phyloP scores from a whole-genome alignment of 2,888 invertebrate genomes.

The Cistogaster globosa region DNA sequence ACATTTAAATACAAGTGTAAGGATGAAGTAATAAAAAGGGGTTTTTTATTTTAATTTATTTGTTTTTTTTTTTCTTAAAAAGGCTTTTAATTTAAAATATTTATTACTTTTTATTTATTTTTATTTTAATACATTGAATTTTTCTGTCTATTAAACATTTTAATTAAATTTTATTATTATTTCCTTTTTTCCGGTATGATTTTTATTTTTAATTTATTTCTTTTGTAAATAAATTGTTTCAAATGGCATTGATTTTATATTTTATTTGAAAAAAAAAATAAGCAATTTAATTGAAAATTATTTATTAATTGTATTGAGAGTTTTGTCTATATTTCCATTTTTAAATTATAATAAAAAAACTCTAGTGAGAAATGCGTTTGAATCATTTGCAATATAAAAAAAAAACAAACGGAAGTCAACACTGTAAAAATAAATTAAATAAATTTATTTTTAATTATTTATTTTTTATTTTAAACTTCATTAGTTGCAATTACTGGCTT shows the following conservation, averaged over 20 bases:
- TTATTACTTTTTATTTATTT: too few relatives aligned
- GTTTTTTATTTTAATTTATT: too few relatives aligned
- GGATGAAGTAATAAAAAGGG: neutral
- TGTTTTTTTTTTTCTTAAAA: too few relatives aligned
- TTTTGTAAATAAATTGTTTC: neutral
- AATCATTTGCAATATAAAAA: neutral
- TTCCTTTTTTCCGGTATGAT: neutral
- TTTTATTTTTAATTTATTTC: slow-evolving; percentile 9
- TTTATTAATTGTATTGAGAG: slow-evolving; percentile 36
- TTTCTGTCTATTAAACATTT: neutral
- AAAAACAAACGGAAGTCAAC: slow-evolving; percentile 33
- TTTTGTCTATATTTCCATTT: neutral
- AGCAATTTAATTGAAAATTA: slow-evolving; percentile 52
- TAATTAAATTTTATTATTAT: neutral
- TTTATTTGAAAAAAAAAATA: neutral
- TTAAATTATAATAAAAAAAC: neutral
- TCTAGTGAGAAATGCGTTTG: neutral
- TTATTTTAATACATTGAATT: neutral
- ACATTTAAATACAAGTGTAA: neutral
- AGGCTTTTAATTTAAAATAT: too few relatives aligned
- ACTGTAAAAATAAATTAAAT: slow-evolving; percentile 25
- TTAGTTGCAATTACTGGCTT: slow-evolving; percentile 45
- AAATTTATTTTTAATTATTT: slow-evolving; percentile 33
- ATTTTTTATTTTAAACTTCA: slow-evolving; percentile 35
- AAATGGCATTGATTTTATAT: slow-evolving; percentile 23